Conservation (phyloP, 2,797 vertebrate genomes). For the Poecilia velifera region DNA sequence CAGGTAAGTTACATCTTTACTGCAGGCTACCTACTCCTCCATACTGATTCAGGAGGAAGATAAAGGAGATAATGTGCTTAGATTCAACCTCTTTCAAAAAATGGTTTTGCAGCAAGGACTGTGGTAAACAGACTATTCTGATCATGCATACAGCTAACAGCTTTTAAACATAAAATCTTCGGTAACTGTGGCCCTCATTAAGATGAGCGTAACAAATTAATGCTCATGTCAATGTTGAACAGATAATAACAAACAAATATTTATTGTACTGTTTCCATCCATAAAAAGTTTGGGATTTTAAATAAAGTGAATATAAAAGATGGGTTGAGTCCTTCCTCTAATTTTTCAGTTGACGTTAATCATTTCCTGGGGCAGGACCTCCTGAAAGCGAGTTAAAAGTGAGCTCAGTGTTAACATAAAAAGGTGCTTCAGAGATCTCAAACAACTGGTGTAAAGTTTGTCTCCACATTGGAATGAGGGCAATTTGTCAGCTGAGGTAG, state of each 20-base stretch:
- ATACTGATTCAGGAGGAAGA: not conserved
- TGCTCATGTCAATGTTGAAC: not conserved
- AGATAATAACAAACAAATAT: not conserved
- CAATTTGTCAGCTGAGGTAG: constrained; percentile 72
- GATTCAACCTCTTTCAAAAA: not conserved
- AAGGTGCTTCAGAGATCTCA: constrained; percentile 53
- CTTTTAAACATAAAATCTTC: not conserved
- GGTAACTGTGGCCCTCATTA: not conserved
- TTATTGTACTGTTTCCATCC: not conserved
- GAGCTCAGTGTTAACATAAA: constrained; percentile 54
- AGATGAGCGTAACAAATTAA: not conserved
- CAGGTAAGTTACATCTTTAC: not conserved
- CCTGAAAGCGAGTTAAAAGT: constrained; percentile 70
- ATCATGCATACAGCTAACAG: not conserved
- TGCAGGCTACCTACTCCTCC: not conserved
- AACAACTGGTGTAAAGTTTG: constrained; percentile 56
- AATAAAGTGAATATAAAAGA: constrained; percentile 53
- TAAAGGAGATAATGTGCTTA: not conserved
- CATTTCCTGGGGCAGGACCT: constrained; percentile 51
- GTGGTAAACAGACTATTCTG: not conserved
- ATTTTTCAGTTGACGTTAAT: constrained; percentile 69
- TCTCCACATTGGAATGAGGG: constrained; percentile 58
- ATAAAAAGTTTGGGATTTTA: not conserved
- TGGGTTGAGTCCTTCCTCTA: constrained; percentile 54
- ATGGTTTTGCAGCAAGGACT: not conserved